Percentiles rank a stretch among this genome's conserved stretches.
Evolutionary conservation across 2,113 vertebrate species (phyloP).

Genomic region (Tyto alba): DNA sequence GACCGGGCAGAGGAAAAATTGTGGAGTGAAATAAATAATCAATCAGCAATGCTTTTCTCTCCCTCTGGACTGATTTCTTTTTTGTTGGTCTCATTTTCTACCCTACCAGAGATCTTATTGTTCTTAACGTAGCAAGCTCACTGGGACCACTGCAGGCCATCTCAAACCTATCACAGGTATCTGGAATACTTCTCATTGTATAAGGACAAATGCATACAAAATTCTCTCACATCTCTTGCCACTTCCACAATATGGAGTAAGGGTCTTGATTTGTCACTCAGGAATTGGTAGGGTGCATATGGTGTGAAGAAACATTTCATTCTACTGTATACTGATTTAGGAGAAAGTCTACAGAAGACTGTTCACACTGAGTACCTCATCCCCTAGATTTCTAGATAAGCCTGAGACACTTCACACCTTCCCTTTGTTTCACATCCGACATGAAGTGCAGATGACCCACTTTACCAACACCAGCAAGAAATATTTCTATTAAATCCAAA

Average conservation of each 20-base stretch:
- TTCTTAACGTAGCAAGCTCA: neutral
- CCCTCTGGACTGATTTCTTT: neutral
- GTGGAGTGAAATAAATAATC: neutral
- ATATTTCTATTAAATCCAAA: constrained; percentile 60
- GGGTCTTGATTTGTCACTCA: neutral
- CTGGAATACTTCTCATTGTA: neutral
- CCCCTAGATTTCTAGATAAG: neutral
- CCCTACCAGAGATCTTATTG: neutral
- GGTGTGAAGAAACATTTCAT: neutral
- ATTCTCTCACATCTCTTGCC: neutral
- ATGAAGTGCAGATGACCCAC: neutral
- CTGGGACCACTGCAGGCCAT: neutral
- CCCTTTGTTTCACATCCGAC: neutral
- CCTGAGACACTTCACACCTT: neutral
- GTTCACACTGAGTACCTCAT: neutral
- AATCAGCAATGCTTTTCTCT: neutral
- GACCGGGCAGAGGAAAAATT: neutral
- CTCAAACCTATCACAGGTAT: neutral
- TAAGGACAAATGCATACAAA: neutral
- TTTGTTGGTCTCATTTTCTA: neutral
- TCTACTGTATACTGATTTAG: neutral
- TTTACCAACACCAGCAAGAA: neutral
- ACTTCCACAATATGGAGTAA: neutral
- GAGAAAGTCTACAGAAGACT: neutral
- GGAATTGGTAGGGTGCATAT: rapidly evolving